Base-by-base conservation (phyloP, 2,113 vertebrate genomes). In the Puntigrus tetrazona region DNA sequence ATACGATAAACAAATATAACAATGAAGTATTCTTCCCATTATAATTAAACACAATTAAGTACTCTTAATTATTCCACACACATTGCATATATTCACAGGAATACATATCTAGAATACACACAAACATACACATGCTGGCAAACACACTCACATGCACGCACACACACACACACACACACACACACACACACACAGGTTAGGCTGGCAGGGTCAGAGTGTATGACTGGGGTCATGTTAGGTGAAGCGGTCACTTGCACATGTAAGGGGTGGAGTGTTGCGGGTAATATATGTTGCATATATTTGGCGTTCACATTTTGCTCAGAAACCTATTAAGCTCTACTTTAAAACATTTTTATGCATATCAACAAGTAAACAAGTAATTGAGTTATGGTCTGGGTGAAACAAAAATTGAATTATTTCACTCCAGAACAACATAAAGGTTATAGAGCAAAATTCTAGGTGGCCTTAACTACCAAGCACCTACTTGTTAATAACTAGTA, bases 241-340 rank as follows among this genome's bases (percentile, higher is more conserved):
- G 84, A 85, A 73, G 67, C 11, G 2, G 31, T 85, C 52, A 85
- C 76, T 81, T 43, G 38, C 52, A 85, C 65, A 85, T 43, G 52
- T 85, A 50, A 79, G 47, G 69, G 84, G 78, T 65, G 67, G 7
- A 63, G 63, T 70, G 50, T 84, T 75, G n/a, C 8, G 55, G 77
- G 63, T 59, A 79, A n/a, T n/a, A n/a, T n/a, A n/a, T n/a, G n/a
- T n/a, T n/a, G n/a, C n/a, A n/a, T n/a, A n/a, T n/a, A n/a, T n/a
- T n/a, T n/a, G n/a, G n/a, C n/a, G n/a, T n/a, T n/a, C 29, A 75
- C 27, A 75, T 86, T 88, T 88, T 88, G 87, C 87, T 88, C 87
- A 88, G 47, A 85, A 82, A 75, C 75, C 78, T 86, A 81, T 83
- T 85, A 86, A 85, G 67, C 83, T 82, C 70, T 34, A 31, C 27